Percentiles rank a stretch among this genome's conserved stretches.
These are phyloP conservation scores for Hycleus cichorii DNA, from an alignment of 1,140 invertebrate genomes.

Conservation along the genomic window DNA sequence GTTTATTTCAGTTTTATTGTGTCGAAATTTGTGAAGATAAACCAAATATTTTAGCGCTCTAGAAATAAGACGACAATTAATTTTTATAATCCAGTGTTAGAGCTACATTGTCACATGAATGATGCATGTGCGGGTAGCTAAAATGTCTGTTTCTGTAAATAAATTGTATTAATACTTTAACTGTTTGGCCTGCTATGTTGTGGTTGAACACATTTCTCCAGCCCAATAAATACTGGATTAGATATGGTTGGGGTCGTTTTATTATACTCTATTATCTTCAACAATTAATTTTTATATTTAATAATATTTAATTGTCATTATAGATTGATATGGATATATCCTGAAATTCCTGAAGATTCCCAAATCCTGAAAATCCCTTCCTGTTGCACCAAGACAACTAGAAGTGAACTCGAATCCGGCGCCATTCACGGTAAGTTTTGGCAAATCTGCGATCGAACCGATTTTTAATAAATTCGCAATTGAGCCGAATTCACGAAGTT, in stretches of 20 bases:
- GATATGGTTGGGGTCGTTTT: neutral
- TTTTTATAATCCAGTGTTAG: slow-evolving; percentile 34
- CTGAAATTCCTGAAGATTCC: no score
- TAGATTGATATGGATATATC: no score
- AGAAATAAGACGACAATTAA: slow-evolving; percentile 4
- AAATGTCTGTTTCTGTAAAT: slow-evolving; percentile 37
- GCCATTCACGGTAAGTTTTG: no score
- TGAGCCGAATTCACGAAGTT: no score
- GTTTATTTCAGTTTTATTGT: slow-evolving; percentile 10
- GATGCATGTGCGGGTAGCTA: slow-evolving; percentile 30
- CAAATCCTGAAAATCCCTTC: no score
- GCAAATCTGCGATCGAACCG: no score
- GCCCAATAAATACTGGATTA: slow-evolving; percentile 39
- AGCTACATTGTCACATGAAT: slow-evolving; percentile 31
- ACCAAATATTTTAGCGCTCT: slow-evolving; percentile 1
- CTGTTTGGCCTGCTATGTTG: slow-evolving; percentile 41
- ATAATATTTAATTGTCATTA: no score
- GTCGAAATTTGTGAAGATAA: slow-evolving; percentile 1
- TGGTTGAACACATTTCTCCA: slow-evolving; percentile 38
- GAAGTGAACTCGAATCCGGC: no score
- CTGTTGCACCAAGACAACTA: no score
- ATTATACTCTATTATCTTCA: no score
- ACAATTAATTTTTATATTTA: no score
- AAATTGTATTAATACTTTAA: slow-evolving; percentile 38
- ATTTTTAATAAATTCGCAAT: no score